Percentiles rank a stretch among this genome's conserved stretches.
These are phyloP conservation scores for Chelon auratus DNA, from an alignment of 2,797 vertebrate species.

Conservation along the genomic window DNA sequence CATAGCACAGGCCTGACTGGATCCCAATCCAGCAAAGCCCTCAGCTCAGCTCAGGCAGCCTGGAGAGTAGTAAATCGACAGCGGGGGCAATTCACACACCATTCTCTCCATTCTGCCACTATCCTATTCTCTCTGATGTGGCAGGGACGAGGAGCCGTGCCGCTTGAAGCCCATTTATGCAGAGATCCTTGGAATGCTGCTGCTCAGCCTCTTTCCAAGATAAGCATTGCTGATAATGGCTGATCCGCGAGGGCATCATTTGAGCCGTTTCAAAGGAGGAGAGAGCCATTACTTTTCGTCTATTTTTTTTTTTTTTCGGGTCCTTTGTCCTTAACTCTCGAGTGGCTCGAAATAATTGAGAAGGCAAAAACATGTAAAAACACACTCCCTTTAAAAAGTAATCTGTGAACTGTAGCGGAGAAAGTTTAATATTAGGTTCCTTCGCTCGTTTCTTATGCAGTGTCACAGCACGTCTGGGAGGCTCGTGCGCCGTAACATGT, in stretches of 20 bases:
- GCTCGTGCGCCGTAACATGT: slow-evolving; percentile 20
- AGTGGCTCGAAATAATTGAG: slow-evolving; percentile 65
- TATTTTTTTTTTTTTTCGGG: background rate
- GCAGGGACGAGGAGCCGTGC: slow-evolving; percentile 59
- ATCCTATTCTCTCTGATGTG: slow-evolving; percentile 76
- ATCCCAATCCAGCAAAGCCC: slow-evolving; percentile 74
- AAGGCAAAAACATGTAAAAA: slow-evolving; percentile 54
- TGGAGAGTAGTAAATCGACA: slow-evolving; percentile 69
- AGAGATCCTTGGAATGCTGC: slow-evolving; percentile 66
- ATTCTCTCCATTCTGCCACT: slow-evolving; percentile 64
- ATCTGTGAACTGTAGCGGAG: slow-evolving; percentile 13
- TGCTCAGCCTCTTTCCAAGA: slow-evolving; percentile 62
- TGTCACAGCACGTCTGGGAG: slow-evolving; percentile 18
- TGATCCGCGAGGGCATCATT: slow-evolving; percentile 67
- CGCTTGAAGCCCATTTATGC: slow-evolving; percentile 69
- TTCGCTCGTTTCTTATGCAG: slow-evolving; percentile 11
- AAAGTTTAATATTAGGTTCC: slow-evolving; percentile 45
- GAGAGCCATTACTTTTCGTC: slow-evolving; percentile 43
- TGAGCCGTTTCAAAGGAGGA: slow-evolving; percentile 57
- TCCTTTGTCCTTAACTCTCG: slow-evolving; percentile 54
- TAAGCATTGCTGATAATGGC: slow-evolving; percentile 71
- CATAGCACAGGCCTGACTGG: slow-evolving; percentile 72
- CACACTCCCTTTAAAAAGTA: slow-evolving; percentile 30
- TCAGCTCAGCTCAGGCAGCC: slow-evolving; percentile 69
- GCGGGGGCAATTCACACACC: slow-evolving; percentile 64